Conservation (phyloP, 2,888 invertebrate species). For the Eulithis prunata region DNA sequence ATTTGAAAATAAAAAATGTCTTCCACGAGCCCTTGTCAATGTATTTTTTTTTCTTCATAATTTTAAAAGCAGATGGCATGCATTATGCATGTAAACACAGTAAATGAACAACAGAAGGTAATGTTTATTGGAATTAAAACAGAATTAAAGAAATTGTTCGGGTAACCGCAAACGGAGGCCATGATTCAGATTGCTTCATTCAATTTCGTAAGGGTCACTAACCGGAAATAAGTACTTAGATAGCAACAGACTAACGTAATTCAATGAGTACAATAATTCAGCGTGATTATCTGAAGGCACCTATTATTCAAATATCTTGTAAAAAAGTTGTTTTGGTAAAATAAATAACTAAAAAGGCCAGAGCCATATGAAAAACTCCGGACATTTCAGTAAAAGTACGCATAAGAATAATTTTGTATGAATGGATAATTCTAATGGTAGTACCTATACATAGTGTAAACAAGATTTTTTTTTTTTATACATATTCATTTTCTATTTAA, state of each 20-base stretch:
- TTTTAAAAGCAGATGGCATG: conserved; percentile 56
- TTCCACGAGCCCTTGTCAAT: conserved; percentile 28
- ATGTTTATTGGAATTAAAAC: conserved; percentile 70
- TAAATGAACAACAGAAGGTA: conserved; percentile 20
- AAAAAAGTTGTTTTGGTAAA: no score
- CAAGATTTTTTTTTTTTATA: no score
- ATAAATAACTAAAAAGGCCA: no score
- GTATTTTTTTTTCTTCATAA: conserved; percentile 49
- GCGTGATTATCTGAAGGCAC: conserved; percentile 10
- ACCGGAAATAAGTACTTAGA: conserved; percentile 35
- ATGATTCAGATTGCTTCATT: conserved; percentile 43
- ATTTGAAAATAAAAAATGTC: conserved; percentile 40
- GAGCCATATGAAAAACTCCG: no score
- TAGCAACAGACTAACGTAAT: conserved; percentile 5
- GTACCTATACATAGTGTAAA: no score
- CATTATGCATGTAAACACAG: conserved; percentile 1
- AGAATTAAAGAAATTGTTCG: conserved; percentile 70
- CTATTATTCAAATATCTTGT: no score
- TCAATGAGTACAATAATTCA: conserved; percentile 20
- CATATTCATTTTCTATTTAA: no score
- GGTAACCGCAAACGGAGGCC: conserved; percentile 64
- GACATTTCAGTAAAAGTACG: no score
- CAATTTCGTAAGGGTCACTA: conserved; percentile 36
- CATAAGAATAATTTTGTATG: no score
- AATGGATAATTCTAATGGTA: no score